Base-by-base conservation (phyloP, 2,888 invertebrate genomes). In the Apamea sordens region DNA sequence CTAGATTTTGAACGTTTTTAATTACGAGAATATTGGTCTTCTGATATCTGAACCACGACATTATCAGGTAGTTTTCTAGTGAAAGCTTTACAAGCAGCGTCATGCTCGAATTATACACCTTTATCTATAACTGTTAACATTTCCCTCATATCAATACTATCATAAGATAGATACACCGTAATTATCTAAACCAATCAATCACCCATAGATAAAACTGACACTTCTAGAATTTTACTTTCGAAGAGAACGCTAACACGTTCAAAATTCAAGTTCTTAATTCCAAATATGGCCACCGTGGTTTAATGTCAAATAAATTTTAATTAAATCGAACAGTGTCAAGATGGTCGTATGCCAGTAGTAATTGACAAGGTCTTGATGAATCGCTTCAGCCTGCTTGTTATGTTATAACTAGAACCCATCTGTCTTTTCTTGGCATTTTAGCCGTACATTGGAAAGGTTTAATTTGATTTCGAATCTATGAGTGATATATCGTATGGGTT, bases 291-390 rank as follows among this genome's bases (percentile, higher is more conserved):
- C 86, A 81, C 85, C 74, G 78, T 75, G 76, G 83, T 88, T 87
- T 87, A 89, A 88, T 89, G 93, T 94, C 94, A 93, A 94, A 96
- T 96, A 96, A 96, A 96, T 96, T 96, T 93, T 96, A 96, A 96
- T 96, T 96, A 96, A 95, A 95, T 90, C 89, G 91, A 93, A 93
- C 94, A 93, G 92, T 92, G 92, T 88, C 92, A 86, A 89, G 93
- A 94, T 93, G 94, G 91, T 91, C 92, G 90, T 92, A 92, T 88
- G 94, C 94, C 93, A 92, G 91, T 87, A 89, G 94, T 96, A 96
- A 97, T 97, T 96, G 96, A 97, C 96, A 96, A 93, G 91, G 89
- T 89, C 92, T 94, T 96, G 96, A 97, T 97, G 95, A 97, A 97
- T 96, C 94, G 95, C 91, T 92, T 90, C 87, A 90, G 90, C 93